Evolutionary conservation across 2,797 vertebrate species (phyloP).

Genomic region (Microctenopoma steveboyesi): DNA sequence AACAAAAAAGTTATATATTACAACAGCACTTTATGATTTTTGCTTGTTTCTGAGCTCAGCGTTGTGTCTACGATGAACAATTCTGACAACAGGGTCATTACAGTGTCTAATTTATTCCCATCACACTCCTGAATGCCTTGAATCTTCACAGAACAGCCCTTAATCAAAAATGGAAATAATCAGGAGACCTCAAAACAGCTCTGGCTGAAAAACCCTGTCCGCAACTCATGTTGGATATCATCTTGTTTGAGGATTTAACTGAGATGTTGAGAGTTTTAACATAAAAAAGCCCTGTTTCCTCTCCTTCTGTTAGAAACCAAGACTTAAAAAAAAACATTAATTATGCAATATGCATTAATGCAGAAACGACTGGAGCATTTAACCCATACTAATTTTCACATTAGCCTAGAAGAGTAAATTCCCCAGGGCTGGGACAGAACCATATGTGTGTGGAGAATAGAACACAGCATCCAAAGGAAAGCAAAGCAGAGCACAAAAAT

Average conservation of each 20-base stretch:
- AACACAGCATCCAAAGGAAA: slow-evolving; percentile 50
- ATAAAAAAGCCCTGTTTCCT: slow-evolving; percentile 19
- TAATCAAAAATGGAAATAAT: slow-evolving; percentile 76
- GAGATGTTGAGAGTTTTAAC: slow-evolving; percentile 35
- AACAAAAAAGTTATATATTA: slow-evolving; percentile 25
- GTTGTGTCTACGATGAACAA: slow-evolving; percentile 75
- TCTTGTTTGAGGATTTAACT: slow-evolving; percentile 41
- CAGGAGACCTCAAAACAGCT: slow-evolving; percentile 70
- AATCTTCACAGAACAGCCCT: slow-evolving; percentile 66
- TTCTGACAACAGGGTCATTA: slow-evolving; percentile 78
- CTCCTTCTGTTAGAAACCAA: slow-evolving; percentile 49
- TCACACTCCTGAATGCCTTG: slow-evolving; percentile 70
- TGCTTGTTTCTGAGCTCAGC: slow-evolving; percentile 51
- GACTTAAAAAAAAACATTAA: slow-evolving; percentile 69
- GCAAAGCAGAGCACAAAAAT: slow-evolving; percentile 30
- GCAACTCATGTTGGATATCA: slow-evolving; percentile 58
- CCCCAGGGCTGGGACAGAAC: slow-evolving; percentile 72
- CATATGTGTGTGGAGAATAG: slow-evolving; percentile 70
- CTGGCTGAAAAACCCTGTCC: slow-evolving; percentile 72
- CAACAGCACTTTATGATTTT: slow-evolving; percentile 35
- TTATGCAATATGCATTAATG: slow-evolving; percentile 81
- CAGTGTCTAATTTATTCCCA: slow-evolving; percentile 80
- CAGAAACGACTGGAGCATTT: slow-evolving; percentile 82
- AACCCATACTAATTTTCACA: slow-evolving; percentile 83
- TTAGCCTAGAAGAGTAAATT: slow-evolving; percentile 77